Conservation (phyloP, 2,113 vertebrate species). For the Nanorana parkeri region DNA sequence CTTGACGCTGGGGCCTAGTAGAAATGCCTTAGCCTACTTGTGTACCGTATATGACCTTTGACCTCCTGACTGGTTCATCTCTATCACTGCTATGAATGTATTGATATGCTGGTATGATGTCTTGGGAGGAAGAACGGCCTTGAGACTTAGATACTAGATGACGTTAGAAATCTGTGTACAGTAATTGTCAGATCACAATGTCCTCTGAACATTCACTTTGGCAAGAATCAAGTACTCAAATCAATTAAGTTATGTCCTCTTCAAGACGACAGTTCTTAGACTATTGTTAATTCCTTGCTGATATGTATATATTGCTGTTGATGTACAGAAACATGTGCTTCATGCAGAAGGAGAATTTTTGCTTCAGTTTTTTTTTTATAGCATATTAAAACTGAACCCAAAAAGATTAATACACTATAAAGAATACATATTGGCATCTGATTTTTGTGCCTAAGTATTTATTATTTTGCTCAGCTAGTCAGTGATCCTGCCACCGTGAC, state of each 20-base stretch:
- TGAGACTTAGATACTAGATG: not conserved
- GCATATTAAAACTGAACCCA: no score
- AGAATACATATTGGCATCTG: no score
- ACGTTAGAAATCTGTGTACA: not conserved
- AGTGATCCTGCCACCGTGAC: no score
- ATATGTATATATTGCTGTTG: not conserved
- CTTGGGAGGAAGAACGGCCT: not conserved
- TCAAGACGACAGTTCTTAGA: not conserved
- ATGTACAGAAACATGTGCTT: not conserved
- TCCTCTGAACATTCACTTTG: constrained; percentile 6
- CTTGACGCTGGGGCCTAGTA: not conserved
- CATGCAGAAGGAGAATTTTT: no score
- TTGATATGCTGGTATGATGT: not conserved
- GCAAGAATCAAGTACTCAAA: not conserved
- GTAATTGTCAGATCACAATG: not conserved
- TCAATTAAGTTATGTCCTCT: not conserved
- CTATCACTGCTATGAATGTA: not conserved
- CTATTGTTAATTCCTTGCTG: not conserved
- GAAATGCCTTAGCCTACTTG: not conserved
- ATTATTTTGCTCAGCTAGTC: no score
- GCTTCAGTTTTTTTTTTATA: no score
- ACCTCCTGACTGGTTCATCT: not conserved
- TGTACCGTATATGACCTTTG: not conserved
- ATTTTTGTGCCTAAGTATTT: no score
- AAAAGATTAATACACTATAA: no score